Conservation (phyloP, 2,888 invertebrate genomes). For the Lepidochrysops patricia region DNA sequence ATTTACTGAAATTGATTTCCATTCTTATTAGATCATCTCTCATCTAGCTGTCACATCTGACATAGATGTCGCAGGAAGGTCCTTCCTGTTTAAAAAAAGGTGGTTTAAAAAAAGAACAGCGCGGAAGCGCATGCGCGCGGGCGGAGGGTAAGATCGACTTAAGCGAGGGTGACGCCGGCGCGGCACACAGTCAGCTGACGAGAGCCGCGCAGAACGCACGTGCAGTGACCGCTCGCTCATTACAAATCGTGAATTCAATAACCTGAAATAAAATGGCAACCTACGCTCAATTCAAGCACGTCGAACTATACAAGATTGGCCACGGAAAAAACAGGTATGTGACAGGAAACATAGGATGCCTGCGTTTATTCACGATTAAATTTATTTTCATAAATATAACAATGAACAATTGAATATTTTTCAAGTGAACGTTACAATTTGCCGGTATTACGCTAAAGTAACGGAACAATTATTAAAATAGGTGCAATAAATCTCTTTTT, state of each 20-base stretch:
- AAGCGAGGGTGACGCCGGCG: slow-evolving; percentile 61
- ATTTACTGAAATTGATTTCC: no score
- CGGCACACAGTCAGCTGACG: slow-evolving; percentile 73
- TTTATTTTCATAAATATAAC: no score
- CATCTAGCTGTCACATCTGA: not conserved
- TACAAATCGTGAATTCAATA: slow-evolving; percentile 30
- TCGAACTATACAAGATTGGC: slow-evolving; percentile 95
- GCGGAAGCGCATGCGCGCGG: slow-evolving; percentile 64
- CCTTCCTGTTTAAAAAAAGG: no score
- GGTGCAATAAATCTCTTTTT: not conserved
- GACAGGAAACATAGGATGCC: slow-evolving; percentile 46
- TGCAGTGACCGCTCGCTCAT: slow-evolving; percentile 31
- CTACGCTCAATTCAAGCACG: slow-evolving; percentile 94
- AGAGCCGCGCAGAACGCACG: slow-evolving; percentile 36
- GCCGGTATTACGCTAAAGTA: not conserved
- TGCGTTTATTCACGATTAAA: no score
- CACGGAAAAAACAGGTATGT: slow-evolving; percentile 91
- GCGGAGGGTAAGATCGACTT: slow-evolving; percentile 69
- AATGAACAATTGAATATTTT: not conserved
- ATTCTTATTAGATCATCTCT: no score
- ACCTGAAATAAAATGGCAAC: slow-evolving; percentile 80
- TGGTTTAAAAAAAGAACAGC: slow-evolving; percentile 31
- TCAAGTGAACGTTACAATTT: not conserved
- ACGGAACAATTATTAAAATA: not conserved
- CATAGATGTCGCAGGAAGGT: slow-evolving; percentile 32